Evolutionary conservation across 2,888 invertebrate species (phyloP).

Genomic region (Criorhina ranunculi): DNA sequence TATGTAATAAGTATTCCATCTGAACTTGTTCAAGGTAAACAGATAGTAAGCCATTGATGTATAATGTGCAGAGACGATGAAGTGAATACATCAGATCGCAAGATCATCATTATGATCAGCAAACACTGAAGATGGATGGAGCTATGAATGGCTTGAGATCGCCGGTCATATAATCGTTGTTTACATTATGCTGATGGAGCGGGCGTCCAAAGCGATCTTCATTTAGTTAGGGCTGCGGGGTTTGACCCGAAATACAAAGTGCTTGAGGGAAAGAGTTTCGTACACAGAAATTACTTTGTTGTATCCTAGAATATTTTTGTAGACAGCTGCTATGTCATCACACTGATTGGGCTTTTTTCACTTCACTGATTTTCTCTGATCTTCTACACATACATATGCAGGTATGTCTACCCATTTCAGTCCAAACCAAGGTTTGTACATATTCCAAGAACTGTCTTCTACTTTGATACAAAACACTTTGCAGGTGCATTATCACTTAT

Average conservation of each 20-base stretch:
- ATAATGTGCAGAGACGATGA: constrained; percentile 31
- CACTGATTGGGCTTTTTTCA: neutral
- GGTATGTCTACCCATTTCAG: no score
- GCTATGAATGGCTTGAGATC: constrained; percentile 71
- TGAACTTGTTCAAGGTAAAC: constrained; percentile 55
- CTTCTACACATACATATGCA: neutral
- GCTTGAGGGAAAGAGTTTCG: constrained; percentile 1
- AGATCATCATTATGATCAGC: constrained; percentile 68
- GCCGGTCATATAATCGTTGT: constrained; percentile 60
- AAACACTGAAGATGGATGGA: constrained; percentile 71
- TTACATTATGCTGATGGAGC: constrained; percentile 57
- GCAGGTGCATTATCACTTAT: constrained; percentile 21
- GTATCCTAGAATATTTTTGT: neutral
- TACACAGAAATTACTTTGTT: constrained; percentile 7
- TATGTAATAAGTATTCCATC: constrained; percentile 32
- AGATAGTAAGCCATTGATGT: constrained; percentile 39
- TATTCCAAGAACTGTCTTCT: constrained; percentile 23
- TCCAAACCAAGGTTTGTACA: constrained; percentile 6
- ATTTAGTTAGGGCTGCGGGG: constrained; percentile 6
- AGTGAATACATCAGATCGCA: constrained; percentile 60
- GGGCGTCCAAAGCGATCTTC: constrained; percentile 52
- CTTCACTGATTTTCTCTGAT: constrained; percentile 7
- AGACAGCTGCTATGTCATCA: neutral
- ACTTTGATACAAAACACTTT: constrained; percentile 36
- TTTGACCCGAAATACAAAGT: neutral